Base-by-base conservation (phyloP, 2,888 invertebrate genomes). In the Caenorhabditis sp. region DNA sequence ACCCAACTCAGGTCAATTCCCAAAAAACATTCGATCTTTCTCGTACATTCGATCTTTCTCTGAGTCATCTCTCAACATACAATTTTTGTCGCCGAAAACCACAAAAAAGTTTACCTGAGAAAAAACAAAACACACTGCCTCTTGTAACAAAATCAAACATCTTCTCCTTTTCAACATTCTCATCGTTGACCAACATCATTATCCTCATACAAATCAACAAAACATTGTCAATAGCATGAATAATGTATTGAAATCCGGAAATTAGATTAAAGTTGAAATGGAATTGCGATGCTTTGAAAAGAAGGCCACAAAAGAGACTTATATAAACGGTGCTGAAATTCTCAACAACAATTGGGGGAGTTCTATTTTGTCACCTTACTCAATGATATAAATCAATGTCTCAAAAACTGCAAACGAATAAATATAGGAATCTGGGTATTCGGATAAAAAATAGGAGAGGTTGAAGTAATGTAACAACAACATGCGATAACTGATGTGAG, bases 201-300 rank as follows among this genome's bases (percentile, higher is more conserved):
- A 63, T n/a, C 10, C 63, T n/a, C 51, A 69, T 69, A 14, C 23
- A 36, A 4, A 63, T 58, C 1, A 69, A 60, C 0, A 54, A 54
- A 19, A 69, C 10, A 26, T 69, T 69, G n/a, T 69, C 68, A 2
- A 57, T 2, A 19, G 63, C 55, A 51, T 69, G 68, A 17, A 69
- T 69, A n/a, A 69, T 27, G 49, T 60, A 69, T 51, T 63, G 63
- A n/a, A 50, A 21, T 12, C 68, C 68, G 0, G 60, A 63, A 1
- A 69, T 27, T 6, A 69, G 23, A 49, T 63, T 63, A 55, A 69
- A 69, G 36, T 69, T 69, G 37, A 49, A 69, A 26, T 69, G 68
- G 21, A 69, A 69, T 51, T 69, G 68, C 26, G 63, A 37, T 0
- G 68, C 68, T 2, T 63, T 50, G 50, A 69, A 69, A 8, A 69